Conservation (phyloP, 2,797 vertebrate genomes). For the Spea hammondii region DNA sequence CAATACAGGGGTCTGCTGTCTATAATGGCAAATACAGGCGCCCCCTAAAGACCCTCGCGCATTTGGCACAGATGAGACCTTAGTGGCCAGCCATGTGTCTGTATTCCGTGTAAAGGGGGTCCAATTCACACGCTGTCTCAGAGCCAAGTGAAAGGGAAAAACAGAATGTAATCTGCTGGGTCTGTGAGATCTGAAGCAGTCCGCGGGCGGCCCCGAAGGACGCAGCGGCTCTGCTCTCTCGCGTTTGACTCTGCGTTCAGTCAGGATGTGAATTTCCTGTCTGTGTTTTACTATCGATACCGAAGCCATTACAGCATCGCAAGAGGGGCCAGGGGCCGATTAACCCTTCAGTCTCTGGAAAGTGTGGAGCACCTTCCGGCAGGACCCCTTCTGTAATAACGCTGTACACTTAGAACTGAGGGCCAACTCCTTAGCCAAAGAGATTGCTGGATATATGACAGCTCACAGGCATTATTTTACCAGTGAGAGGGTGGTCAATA, state of each 20-base stretch:
- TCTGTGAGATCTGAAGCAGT: not conserved
- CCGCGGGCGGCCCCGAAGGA: conserved; percentile 1
- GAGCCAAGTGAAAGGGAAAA: not conserved
- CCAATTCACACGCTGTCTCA: not conserved
- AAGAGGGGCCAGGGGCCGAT: not conserved
- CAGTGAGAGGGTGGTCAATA: too few relatives aligned
- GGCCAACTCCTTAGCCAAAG: too few relatives aligned
- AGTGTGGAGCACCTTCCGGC: too few relatives aligned
- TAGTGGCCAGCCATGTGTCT: too few relatives aligned
- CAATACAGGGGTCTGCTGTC: too few relatives aligned
- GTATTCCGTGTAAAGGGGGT: not conserved
- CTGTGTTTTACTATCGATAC: conserved; percentile 22
- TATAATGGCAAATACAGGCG: too few relatives aligned
- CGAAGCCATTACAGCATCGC: conserved; percentile 1
- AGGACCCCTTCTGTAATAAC: too few relatives aligned
- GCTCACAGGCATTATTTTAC: too few relatives aligned
- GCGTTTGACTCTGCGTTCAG: not conserved
- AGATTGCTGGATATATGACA: too few relatives aligned
- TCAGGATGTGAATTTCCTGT: conserved; percentile 1
- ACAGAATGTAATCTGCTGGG: not conserved
- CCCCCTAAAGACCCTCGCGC: too few relatives aligned
- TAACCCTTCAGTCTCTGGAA: not conserved
- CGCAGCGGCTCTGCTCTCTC: not conserved
- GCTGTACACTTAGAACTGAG: too few relatives aligned
- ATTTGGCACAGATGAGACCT: too few relatives aligned